These are phyloP conservation scores for Arenicola marina DNA, from an alignment of 2,888 invertebrate genomes.

Conservation along the genomic window DNA sequence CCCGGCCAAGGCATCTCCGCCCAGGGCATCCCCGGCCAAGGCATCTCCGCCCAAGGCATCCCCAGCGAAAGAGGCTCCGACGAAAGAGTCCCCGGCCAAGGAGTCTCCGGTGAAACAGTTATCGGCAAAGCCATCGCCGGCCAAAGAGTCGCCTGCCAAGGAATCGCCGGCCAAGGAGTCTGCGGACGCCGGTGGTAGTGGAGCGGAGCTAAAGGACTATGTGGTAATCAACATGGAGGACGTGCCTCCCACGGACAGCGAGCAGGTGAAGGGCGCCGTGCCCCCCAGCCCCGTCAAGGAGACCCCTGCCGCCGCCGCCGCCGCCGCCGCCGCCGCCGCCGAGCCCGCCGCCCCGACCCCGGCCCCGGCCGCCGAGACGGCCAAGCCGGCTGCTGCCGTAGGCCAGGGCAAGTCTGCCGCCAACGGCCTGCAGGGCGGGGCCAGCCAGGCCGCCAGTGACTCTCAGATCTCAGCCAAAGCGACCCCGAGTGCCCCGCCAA, in stretches of 20 bases:
- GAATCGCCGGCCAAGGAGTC: neutral
- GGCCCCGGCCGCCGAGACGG: neutral
- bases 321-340: neutral
- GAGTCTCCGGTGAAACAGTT: too few species aligned
- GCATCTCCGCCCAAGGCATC: too few species aligned
- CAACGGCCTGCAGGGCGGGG: neutral
- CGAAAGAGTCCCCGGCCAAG: too few species aligned
- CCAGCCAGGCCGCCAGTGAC: neutral
- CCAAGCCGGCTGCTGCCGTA: neutral
- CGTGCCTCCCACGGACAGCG: constrained; percentile 43
- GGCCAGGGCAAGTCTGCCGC: neutral
- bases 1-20: too few species aligned
- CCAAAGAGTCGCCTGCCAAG: too few species aligned
- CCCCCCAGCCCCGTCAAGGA: constrained; percentile 24
- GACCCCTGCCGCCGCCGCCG: constrained; percentile 3
- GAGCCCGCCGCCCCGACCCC: neutral
- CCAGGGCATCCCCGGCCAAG: too few species aligned
- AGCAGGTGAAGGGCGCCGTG: constrained; percentile 38
- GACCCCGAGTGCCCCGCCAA: too few species aligned
- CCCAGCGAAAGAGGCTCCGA: too few species aligned
- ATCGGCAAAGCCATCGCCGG: too few species aligned
- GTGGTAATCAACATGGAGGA: constrained; percentile 45
- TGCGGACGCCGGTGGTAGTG: neutral
- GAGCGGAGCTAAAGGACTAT: constrained; percentile 38
- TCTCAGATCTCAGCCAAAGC: too few species aligned